Evolutionary conservation across 2,797 vertebrate genomes (phyloP).

Genomic region (Dromococcyx pavoninus): DNA sequence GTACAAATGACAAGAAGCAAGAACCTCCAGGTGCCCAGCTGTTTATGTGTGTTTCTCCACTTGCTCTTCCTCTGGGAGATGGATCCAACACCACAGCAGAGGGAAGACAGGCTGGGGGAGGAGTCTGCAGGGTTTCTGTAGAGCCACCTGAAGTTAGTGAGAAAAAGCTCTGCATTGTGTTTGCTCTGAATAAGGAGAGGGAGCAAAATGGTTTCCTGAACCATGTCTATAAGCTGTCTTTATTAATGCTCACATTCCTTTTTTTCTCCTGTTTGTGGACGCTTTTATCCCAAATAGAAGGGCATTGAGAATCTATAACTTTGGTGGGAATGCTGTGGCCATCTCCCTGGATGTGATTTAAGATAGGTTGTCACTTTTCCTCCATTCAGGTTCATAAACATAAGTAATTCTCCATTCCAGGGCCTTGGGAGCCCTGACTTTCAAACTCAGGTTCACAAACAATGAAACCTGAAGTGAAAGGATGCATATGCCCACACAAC

Average conservation of each 20-base stretch:
- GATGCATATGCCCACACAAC: background rate
- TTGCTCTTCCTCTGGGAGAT: background rate
- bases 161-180: background rate
- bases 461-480: background rate
- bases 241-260: background rate
- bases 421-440: background rate
- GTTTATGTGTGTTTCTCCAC: background rate
- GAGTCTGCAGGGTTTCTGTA: background rate
- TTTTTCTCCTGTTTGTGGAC: background rate
- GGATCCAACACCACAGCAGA: background rate
- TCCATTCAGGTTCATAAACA: background rate
- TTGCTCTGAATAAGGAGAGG: background rate
- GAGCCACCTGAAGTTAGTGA: background rate
- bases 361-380: background rate
- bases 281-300: background rate
- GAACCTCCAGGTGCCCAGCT: background rate
- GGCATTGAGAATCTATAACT: background rate
- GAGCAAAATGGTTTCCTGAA: background rate
- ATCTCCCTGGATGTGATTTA: background rate
- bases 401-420: background rate
- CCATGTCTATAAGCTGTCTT: background rate
- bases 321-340: background rate
- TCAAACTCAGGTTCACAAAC: background rate
- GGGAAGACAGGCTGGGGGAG: background rate
- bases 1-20: background rate